These are phyloP conservation scores for Gyps fulvus DNA, from an alignment of 2,113 vertebrate species.

Conservation along the genomic window DNA sequence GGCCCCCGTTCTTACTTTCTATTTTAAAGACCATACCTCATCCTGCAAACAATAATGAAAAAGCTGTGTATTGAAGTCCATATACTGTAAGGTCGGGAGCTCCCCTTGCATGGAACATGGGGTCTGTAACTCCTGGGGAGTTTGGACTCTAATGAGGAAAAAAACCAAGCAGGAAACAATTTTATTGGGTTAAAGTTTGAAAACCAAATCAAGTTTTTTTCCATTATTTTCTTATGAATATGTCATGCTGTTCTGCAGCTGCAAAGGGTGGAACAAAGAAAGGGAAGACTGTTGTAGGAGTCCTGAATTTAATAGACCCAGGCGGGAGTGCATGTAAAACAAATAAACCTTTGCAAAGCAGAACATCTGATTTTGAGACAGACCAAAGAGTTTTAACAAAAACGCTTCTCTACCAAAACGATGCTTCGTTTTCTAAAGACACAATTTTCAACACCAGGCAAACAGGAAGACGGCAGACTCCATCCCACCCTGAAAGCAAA, in stretches of 20 bases:
- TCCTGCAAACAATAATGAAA: not conserved
- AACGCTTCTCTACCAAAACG: not conserved
- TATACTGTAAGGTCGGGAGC: not conserved
- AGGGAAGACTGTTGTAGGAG: not conserved
- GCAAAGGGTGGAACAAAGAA: not conserved
- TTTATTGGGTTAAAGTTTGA: not conserved
- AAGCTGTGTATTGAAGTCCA: not conserved
- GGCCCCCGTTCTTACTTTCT: not conserved
- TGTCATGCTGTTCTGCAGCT: constrained; percentile 29
- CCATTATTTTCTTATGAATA: not conserved
- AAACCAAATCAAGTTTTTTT: not conserved
- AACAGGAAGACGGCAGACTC: not conserved
- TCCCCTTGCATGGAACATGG: not conserved
- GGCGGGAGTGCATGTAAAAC: not conserved
- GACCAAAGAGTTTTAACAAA: not conserved
- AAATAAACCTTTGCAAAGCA: not conserved
- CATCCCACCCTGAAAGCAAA: not conserved
- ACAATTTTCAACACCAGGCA: not conserved
- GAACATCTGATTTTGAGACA: not conserved
- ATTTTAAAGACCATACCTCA: not conserved
- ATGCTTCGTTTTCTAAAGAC: not conserved
- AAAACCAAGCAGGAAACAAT: not conserved
- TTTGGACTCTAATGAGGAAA: not conserved
- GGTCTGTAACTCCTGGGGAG: not conserved
- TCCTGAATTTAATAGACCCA: not conserved